Evolutionary conservation across 2,888 invertebrate genomes (phyloP), one percentile per base, ranked within the genome.

Genomic region (Tineola bisselliella): DNA sequence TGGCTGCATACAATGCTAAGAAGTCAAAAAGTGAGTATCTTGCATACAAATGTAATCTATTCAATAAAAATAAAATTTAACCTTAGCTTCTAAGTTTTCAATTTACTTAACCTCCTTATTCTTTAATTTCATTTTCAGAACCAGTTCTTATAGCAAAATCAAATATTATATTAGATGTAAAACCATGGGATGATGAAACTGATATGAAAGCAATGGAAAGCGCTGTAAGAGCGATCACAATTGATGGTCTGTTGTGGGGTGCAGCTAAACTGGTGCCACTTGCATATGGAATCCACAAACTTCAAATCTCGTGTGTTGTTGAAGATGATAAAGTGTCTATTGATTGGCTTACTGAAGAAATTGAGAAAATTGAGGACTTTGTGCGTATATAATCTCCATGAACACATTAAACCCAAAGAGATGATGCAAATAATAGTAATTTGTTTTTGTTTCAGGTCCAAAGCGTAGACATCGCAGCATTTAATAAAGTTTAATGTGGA

Each of bases 321-420:
- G 97, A 97, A 87, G 98, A 98, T 79, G 97, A 97, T n/a, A 96
- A 97, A 82, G 94, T 98, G 17, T 95, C 95, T 43, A 89, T 95
- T 59, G 96, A 96, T 76, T 92, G 91, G 91, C 88, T 97, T 33
- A 93, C 92, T 68, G 98, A 98, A 80, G 90, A 92, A 77, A 93
- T 98, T 67, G 92, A 94, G 72, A 92, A 90, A 68, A 84, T 91
- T 69, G 95, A 96, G 82, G 96, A 97, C 69, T 92, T 87, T 77
- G 95, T 93, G 82, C 88, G 90, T 81, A 65, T 19, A 17, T 38
- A 11, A 59, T 25, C 25, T 4, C 4, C 25, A 4, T 25, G 2
- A 4, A 25, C 25, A 6, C 11, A 17, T 18, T 3, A 3, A 17
- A 54, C 4, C 3, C 18, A 54, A 17, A 11, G 12, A 8, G 12